Conservation (phyloP, 2,113 vertebrate species). For the Lycocorax pyrrhopterus region DNA sequence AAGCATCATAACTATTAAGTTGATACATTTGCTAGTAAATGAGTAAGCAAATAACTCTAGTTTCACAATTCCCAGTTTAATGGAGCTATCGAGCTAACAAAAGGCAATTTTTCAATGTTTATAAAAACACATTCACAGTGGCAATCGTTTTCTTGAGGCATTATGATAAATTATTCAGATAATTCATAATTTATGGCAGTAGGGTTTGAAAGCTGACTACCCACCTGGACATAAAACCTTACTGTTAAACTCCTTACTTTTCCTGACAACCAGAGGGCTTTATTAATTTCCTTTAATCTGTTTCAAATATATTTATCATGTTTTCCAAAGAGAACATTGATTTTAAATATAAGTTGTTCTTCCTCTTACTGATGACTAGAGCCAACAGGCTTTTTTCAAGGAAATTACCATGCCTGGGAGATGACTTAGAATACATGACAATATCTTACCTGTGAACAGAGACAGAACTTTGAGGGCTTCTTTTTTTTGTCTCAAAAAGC, state of each 20-base stretch:
- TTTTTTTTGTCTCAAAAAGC: neutral
- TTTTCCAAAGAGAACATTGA: neutral
- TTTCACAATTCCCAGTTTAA: neutral
- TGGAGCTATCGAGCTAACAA: constrained; percentile 2
- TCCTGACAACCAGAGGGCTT: neutral
- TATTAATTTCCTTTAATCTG: neutral
- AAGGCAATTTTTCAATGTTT: constrained; percentile 15
- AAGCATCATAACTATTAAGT: constrained; percentile 28
- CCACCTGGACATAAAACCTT: neutral
- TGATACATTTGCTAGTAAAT: constrained; percentile 52
- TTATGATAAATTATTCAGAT: neutral
- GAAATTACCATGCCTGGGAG: neutral
- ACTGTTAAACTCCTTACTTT: neutral
- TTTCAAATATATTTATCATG: neutral
- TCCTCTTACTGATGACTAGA: neutral
- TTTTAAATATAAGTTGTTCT: neutral
- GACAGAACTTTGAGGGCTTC: neutral
- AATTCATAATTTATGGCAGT: neutral
- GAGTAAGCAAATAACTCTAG: constrained; percentile 9
- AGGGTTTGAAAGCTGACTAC: neutral
- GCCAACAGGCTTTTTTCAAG: neutral
- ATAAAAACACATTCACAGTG: constrained; percentile 1
- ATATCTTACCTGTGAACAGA: neutral
- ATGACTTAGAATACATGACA: neutral
- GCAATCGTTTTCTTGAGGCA: neutral